phyloP scores from a whole-genome alignment of 2,113 vertebrate genomes.

The Oncorhynchus gorbuscha region DNA sequence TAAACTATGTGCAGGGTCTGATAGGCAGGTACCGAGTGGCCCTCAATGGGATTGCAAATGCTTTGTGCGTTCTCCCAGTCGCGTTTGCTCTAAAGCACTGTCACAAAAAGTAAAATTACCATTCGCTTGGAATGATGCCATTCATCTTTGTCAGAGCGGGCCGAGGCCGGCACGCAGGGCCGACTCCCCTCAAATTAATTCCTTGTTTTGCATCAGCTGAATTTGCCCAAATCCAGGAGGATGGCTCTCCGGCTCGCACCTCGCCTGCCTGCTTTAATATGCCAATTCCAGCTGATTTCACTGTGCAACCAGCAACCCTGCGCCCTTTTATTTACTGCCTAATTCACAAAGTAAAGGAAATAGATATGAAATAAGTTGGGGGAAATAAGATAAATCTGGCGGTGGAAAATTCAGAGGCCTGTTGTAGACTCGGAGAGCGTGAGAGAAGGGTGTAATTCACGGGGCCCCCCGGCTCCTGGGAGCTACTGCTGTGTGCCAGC shows the following conservation, averaged over 20 bases:
- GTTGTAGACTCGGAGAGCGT: constrained; percentile 78
- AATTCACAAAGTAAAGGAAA: constrained; percentile 95
- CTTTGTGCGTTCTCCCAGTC: constrained; percentile 92
- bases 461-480: constrained; percentile 82
- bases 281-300: constrained; percentile 88
- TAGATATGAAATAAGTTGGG: constrained; percentile 97
- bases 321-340: constrained; percentile 89
- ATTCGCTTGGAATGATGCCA: constrained; percentile 99
- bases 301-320: constrained; percentile 71
- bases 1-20: constrained; percentile 99
- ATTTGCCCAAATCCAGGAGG: constrained; percentile 99
- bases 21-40: constrained; percentile 97
- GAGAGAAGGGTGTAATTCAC: constrained; percentile 79
- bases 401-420: constrained; percentile 82
- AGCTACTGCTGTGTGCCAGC: constrained; percentile 75
- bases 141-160: constrained; percentile 99
- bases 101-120: constrained; percentile 99
- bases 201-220: constrained; percentile 99
- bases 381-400: constrained; percentile 94
- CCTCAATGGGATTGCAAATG: constrained; percentile 97
- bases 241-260: constrained; percentile 88
- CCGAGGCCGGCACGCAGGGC: constrained; percentile 92
- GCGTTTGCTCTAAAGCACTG: constrained; percentile 98
- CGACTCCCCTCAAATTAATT: constrained; percentile 97
- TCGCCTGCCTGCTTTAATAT: constrained; percentile 92